Evolutionary conservation across 1,140 invertebrate species (phyloP).

Genomic region (Tetranychus urticae): DNA sequence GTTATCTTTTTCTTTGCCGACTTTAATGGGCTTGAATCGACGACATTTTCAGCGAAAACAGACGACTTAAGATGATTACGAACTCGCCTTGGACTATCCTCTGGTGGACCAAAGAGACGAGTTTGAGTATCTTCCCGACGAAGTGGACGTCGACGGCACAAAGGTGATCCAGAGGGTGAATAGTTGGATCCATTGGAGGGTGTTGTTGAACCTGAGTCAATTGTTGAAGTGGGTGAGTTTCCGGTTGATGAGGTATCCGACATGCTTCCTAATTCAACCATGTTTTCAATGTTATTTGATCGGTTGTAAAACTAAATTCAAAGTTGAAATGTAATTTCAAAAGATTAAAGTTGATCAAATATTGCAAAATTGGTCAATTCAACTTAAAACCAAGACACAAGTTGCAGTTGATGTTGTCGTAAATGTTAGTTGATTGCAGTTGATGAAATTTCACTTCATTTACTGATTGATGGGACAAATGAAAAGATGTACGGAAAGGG

Average conservation of each 20-base stretch:
- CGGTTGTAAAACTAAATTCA: too few species aligned
- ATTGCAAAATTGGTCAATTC: too few species aligned
- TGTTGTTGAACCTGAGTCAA: background rate
- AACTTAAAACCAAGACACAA: too few species aligned
- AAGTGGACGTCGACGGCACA: background rate
- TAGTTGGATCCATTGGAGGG: background rate
- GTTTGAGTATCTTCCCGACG: background rate
- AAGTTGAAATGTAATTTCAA: too few species aligned
- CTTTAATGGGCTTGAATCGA: background rate
- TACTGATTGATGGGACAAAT: too few species aligned
- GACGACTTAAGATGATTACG: background rate
- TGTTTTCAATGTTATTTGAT: background rate
- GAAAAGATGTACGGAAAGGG: too few species aligned
- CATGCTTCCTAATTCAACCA: background rate
- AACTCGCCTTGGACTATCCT: background rate
- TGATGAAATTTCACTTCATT: too few species aligned
- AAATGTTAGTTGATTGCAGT: too few species aligned
- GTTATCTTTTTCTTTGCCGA: background rate
- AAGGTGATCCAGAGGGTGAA: background rate
- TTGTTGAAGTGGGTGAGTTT: background rate
- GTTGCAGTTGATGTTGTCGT: too few species aligned
- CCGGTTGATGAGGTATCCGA: background rate
- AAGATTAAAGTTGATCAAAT: too few species aligned
- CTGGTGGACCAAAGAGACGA: slow-evolving; percentile 1
- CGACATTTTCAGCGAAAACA: background rate